Percentiles rank a stretch among this genome's conserved stretches.
Conservation (phyloP, 92 coral and sea anemone genomes). For the Porites cylindrica region DNA sequence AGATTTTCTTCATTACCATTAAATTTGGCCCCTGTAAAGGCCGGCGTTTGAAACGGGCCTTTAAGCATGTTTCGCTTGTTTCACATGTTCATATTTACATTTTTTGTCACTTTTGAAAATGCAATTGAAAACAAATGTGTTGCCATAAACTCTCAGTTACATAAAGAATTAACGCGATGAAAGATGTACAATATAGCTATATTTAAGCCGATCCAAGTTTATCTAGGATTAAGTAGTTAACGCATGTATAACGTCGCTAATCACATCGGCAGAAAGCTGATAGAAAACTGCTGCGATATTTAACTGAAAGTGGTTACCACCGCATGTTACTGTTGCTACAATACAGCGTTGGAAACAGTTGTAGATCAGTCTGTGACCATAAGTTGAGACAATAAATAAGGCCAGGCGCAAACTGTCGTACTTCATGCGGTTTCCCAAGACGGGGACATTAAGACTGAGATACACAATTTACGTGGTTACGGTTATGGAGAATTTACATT, state of each 20-base stretch:
- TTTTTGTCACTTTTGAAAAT: background rate
- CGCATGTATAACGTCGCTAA: too few relatives aligned
- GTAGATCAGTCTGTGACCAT: background rate
- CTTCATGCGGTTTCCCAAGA: background rate
- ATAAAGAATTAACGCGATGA: slow-evolving; percentile 15
- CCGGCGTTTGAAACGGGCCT: too few relatives aligned
- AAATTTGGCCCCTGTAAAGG: too few relatives aligned
- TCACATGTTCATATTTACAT: background rate
- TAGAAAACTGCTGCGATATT: background rate
- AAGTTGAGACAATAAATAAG: background rate
- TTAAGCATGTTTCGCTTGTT: too few relatives aligned
- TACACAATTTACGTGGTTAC: too few relatives aligned
- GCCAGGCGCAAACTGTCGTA: background rate
- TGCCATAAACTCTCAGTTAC: background rate
- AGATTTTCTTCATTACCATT: too few relatives aligned
- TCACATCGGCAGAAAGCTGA: too few relatives aligned
- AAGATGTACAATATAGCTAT: slow-evolving; percentile 45
- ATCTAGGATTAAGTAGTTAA: background rate
- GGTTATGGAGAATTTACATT: too few relatives aligned
- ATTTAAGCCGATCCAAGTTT: slow-evolving; percentile 3
- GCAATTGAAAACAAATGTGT: background rate
- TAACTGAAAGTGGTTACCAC: background rate
- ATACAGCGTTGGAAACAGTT: background rate
- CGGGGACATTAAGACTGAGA: too few relatives aligned
- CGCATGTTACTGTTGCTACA: background rate